Base-by-base conservation (phyloP, 2,113 vertebrate genomes). In the Taurulus bubalis region DNA sequence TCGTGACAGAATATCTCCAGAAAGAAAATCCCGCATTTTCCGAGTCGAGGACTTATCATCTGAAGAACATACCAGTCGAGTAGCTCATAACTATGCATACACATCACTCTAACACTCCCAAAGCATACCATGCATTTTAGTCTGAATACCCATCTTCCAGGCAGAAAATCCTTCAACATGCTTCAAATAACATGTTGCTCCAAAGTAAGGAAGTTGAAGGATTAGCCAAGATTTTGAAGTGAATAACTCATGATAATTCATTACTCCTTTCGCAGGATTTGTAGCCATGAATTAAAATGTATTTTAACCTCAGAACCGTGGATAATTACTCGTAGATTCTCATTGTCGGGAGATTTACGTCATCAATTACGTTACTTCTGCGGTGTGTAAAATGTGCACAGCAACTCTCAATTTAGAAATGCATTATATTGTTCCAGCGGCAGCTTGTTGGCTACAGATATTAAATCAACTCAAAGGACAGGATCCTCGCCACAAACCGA, bases 301-400 rank as follows among this genome's bases (percentile, higher is more conserved):
- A 71, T 30, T 42, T 3, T 22, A 59, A 63, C 20, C 47, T 32
- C 24, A 62, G 26, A 51, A 4, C 20, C 0, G 20, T 79, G 66
- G 26, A 67, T 14, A 49, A 56, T 71, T 8, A 20, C 7, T 8
- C 30, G 30, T 62, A 55, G 40, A 24, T 42, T 14, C 34, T 62
- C 55, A 30, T 62, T 65, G 82, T 59, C 14, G 14, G 18, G 28
- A 66, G 58, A 51, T 64, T 16, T 56, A 62, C 42, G 16, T 15
- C 3, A 83, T 79, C 38, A 72, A 66, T 47, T 42, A 68, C 28
- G 12, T 63, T 63, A 36, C 24, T 3, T 55, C 34, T 80, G 72
- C 40, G 20, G 34, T 36, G 38, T 2, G 15, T 16, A 56, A 81
- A 69, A 34, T 49, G 10, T 15, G 8, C 71, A 55, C 14, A 1